phyloP scores from a whole-genome alignment of 2,797 vertebrate species.

The Danio choprae region DNA sequence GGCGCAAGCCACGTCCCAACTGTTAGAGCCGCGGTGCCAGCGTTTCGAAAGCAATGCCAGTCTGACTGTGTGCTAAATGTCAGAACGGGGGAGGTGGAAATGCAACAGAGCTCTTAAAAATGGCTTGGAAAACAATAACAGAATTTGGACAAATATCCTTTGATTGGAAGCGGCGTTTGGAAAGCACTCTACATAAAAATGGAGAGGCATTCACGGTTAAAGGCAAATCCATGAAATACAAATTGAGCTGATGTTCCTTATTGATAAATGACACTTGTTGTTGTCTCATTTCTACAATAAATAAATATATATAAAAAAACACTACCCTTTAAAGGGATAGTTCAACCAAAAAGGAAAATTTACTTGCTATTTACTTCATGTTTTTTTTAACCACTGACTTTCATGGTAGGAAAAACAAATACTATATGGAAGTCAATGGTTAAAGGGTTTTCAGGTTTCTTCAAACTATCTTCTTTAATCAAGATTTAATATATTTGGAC shows the following conservation, averaged over 20 bases:
- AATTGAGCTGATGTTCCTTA: neutral
- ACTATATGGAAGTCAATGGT: too few species aligned
- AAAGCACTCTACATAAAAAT: neutral
- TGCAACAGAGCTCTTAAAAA: constrained; percentile 24
- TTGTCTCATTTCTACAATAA: too few species aligned
- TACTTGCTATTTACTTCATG: too few species aligned
- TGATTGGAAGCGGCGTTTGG: neutral
- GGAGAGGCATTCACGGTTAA: neutral
- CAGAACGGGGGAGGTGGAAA: constrained; percentile 24
- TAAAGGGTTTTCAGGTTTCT: too few species aligned
- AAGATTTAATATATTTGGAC: too few species aligned
- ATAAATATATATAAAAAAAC: neutral
- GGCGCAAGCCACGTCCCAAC: constrained; percentile 9
- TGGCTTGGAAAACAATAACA: constrained; percentile 3
- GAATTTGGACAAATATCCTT: constrained; percentile 36
- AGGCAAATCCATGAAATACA: neutral
- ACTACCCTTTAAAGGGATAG: neutral
- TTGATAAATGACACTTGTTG: constrained; percentile 5
- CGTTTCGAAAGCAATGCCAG: neutral
- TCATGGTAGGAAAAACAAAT: too few species aligned
- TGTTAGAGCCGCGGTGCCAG: neutral
- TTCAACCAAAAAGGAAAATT: too few species aligned
- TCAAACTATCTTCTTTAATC: too few species aligned
- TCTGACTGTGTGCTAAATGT: constrained; percentile 7
- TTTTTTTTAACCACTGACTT: too few species aligned